Percentiles rank a stretch among this genome's conserved stretches.
phyloP scores from a whole-genome alignment of 1,140 invertebrate species.

The Caenorhabditis remanei region DNA sequence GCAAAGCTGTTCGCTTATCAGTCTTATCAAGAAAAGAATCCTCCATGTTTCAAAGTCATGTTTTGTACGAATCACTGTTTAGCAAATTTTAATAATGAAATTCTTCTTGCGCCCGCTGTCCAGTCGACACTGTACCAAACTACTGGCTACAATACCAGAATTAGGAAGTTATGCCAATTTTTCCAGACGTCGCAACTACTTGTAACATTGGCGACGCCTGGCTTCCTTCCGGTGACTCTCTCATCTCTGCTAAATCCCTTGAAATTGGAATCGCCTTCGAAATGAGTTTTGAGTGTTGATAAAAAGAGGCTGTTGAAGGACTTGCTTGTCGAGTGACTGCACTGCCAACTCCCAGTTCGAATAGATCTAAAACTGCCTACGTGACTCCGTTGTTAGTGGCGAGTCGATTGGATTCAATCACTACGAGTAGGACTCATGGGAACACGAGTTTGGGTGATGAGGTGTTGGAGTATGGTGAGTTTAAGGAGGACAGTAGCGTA shows the following conservation, averaged over 20 bases:
- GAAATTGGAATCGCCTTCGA: constrained; percentile 76
- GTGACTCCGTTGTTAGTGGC: constrained; percentile 50
- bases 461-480: constrained; percentile 64
- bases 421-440: neutral
- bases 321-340: constrained; percentile 62
- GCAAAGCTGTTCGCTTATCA: constrained; percentile 66
- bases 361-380: constrained; percentile 25
- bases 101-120: constrained; percentile 81
- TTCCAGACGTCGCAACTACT: constrained; percentile 66
- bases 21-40: constrained; percentile 61
- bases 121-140: constrained; percentile 80
- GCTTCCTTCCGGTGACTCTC: constrained; percentile 71
- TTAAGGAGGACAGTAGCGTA: too few relatives aligned
- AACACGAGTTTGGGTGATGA: constrained; percentile 59
- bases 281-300: too few relatives aligned
- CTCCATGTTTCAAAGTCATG: too few relatives aligned
- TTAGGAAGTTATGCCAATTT: constrained; percentile 81
- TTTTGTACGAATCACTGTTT: neutral
- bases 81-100: constrained; percentile 63
- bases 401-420: constrained; percentile 57
- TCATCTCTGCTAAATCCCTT: constrained; percentile 77
- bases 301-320: neutral
- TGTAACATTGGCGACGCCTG: constrained; percentile 71
- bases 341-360: constrained; percentile 37
- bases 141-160: constrained; percentile 80